Evolutionary conservation across 1,140 invertebrate species (phyloP).

Genomic region (Arctopsyche grandis): DNA sequence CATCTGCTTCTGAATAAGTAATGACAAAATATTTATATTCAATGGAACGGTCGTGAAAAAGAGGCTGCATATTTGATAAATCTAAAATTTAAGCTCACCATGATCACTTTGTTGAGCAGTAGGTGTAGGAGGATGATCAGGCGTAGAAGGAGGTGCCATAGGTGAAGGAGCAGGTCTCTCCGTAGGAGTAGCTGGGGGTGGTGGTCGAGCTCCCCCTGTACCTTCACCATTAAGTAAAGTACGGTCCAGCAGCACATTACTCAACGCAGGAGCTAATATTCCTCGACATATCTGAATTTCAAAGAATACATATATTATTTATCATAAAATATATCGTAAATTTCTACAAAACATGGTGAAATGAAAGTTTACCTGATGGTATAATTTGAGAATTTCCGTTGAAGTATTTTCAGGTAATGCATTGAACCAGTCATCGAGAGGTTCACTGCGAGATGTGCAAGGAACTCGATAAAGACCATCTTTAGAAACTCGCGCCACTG

Average conservation of each 20-base stretch:
- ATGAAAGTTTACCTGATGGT: slow-evolving; percentile 77
- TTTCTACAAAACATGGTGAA: slow-evolving; percentile 48
- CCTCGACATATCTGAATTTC: slow-evolving; percentile 66
- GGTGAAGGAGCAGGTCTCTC: slow-evolving; percentile 64
- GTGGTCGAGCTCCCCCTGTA: slow-evolving; percentile 53
- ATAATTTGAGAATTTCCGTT: slow-evolving; percentile 84
- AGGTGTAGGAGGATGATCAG: slow-evolving; percentile 61
- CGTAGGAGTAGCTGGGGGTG: slow-evolving; percentile 65
- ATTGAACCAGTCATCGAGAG: slow-evolving; percentile 92
- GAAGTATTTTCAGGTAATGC: slow-evolving; percentile 82
- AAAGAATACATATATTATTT: neutral
- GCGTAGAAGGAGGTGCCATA: slow-evolving; percentile 71
- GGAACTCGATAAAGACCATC: slow-evolving; percentile 92
- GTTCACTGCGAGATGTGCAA: slow-evolving; percentile 74
- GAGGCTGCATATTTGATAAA: too few species aligned
- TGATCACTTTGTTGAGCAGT: slow-evolving; percentile 57
- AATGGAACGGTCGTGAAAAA: neutral
- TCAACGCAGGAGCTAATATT: slow-evolving; percentile 83
- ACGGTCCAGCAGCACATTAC: slow-evolving; percentile 82
- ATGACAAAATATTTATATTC: slow-evolving; percentile 31
- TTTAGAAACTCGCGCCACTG: slow-evolving; percentile 82
- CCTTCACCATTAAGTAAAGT: slow-evolving; percentile 76
- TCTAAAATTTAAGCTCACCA: slow-evolving; percentile 57
- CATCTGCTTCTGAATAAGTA: slow-evolving; percentile 35
- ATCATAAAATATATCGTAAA: neutral